phyloP scores from a whole-genome alignment of 2,113 vertebrate genomes.

The Australoheros scitulus region DNA sequence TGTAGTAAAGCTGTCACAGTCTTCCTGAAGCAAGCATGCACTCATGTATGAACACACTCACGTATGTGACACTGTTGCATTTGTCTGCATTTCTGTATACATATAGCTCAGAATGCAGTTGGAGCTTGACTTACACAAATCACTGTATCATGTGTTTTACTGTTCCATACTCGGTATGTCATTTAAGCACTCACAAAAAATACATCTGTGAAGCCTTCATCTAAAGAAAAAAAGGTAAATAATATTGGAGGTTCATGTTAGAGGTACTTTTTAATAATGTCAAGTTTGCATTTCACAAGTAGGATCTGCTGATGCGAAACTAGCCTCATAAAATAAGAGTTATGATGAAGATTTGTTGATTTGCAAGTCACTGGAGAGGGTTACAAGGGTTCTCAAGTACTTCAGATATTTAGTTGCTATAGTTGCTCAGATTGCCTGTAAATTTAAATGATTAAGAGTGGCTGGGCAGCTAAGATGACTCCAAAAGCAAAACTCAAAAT shows the following conservation, averaged over 20 bases:
- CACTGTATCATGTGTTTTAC: no score
- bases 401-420: neutral
- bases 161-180: no score
- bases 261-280: neutral
- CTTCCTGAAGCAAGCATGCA: conserved; percentile 65
- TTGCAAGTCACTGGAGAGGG: neutral
- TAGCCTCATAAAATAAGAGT: neutral
- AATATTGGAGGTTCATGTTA: no score
- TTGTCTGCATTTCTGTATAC: neutral
- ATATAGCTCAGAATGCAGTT: no score
- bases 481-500: neutral
- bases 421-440: neutral
- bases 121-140: no score
- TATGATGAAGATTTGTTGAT: neutral
- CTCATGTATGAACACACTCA: conserved; percentile 35
- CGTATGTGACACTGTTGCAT: neutral
- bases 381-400: neutral
- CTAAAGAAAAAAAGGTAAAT: no score
- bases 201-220: no score
- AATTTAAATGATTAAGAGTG: neutral
- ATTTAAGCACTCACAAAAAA: no score
- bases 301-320: neutral
- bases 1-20: conserved; percentile 73
- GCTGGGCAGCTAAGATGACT: neutral
- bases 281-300: no score